phyloP scores from a whole-genome alignment of 1,140 invertebrate genomes.

The Caenorhabditis remanei region DNA sequence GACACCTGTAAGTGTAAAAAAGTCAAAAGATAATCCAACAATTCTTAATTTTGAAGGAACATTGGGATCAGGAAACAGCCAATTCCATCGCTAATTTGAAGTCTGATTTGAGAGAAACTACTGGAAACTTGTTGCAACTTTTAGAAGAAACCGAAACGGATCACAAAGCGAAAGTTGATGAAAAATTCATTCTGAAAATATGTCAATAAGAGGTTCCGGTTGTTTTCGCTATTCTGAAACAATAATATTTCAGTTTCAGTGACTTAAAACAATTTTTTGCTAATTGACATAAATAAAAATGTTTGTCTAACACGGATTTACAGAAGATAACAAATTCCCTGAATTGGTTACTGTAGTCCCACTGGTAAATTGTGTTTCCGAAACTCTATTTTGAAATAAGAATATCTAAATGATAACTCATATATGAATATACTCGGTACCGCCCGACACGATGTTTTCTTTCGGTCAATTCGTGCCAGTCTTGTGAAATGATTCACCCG shows the following conservation, averaged over 20 bases:
- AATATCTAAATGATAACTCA: slow-evolving; percentile 12
- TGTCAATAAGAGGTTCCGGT: too few relatives aligned
- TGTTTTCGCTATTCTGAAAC: too few relatives aligned
- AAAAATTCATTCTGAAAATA: too few relatives aligned
- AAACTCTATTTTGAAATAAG: background rate
- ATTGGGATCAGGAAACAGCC: background rate
- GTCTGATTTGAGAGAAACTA: background rate
- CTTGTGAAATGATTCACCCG: slow-evolving; percentile 10
- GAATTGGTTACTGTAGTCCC: too few relatives aligned
- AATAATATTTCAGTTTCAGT: too few relatives aligned
- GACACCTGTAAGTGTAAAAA: background rate
- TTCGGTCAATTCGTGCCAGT: slow-evolving; percentile 47
- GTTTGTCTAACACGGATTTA: too few relatives aligned
- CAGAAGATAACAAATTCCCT: too few relatives aligned
- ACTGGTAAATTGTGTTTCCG: too few relatives aligned
- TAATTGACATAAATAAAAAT: too few relatives aligned
- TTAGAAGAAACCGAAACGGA: background rate
- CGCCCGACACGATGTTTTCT: slow-evolving; percentile 30
- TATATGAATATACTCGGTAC: slow-evolving; percentile 23
- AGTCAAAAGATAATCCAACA: background rate
- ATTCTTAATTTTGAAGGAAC: background rate
- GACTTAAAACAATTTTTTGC: too few relatives aligned
- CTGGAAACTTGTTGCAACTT: background rate
- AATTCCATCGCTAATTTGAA: background rate
- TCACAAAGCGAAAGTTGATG: background rate